Evolutionary conservation across 2,113 vertebrate species (phyloP).

Genomic region (Craseonycteris thonglongyai): DNA sequence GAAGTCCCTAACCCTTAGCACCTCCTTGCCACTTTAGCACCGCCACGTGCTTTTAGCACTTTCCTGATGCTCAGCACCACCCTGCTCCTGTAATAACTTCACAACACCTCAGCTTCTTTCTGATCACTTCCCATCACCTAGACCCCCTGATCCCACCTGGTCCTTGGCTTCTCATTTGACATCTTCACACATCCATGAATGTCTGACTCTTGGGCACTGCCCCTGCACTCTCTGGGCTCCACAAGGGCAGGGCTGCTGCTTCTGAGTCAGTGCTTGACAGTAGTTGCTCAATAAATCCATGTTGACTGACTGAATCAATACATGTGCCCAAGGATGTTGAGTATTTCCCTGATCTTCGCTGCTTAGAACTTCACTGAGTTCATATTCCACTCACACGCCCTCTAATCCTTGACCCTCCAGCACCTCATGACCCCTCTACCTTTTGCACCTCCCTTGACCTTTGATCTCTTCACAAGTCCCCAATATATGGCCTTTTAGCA

Average conservation of each 20-base stretch:
- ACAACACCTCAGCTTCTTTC: background rate
- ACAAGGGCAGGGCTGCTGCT: fast-evolving
- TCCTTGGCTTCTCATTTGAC: background rate
- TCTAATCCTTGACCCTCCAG: too few species aligned
- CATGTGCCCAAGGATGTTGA: background rate
- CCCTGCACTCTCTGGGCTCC: background rate
- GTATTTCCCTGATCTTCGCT: background rate
- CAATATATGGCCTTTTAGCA: background rate
- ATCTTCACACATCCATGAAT: background rate
- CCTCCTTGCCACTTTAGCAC: background rate
- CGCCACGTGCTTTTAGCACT: background rate
- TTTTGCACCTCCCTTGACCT: background rate
- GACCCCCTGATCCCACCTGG: background rate
- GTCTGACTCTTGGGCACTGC: background rate
- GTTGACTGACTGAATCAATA: background rate
- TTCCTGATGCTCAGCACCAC: too few species aligned
- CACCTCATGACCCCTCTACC: background rate
- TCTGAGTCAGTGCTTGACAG: background rate
- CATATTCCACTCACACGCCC: fast-evolving
- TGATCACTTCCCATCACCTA: background rate
- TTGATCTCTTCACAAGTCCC: background rate
- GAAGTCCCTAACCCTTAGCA: background rate
- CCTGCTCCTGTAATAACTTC: background rate
- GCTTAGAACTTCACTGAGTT: background rate
- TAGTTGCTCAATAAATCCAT: background rate